Evolutionary conservation across 2,888 invertebrate genomes (phyloP).

Genomic region (Scaptomyza flava): DNA sequence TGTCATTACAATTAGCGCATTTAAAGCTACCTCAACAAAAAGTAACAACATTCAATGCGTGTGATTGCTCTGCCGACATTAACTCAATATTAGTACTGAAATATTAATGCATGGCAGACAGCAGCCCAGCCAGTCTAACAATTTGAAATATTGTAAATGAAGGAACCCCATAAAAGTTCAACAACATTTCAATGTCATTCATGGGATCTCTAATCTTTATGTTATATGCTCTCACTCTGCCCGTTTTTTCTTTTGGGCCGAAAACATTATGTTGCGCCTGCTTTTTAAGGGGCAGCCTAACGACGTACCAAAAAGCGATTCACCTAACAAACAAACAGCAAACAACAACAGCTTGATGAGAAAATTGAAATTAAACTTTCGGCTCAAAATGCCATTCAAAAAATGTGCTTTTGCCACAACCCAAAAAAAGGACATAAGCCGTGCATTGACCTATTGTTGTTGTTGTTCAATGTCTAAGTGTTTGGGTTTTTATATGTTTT

Average conservation of each 20-base stretch:
- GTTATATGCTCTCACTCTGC: conserved; percentile 12
- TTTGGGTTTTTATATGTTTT: conserved; percentile 2
- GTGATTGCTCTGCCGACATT: conserved; percentile 16
- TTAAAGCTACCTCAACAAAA: conserved; percentile 32
- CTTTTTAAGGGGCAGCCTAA: conserved; percentile 36
- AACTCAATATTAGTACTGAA: conserved; percentile 44
- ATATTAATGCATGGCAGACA: conserved; percentile 30
- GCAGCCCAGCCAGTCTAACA: conserved; percentile 18
- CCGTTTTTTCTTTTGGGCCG: conserved; percentile 11
- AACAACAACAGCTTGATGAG: conserved; percentile 46
- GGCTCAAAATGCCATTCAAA: conserved; percentile 57
- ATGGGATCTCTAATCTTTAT: conserved; percentile 43
- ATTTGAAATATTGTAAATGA: conserved; percentile 38
- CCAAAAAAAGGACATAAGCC: conserved; percentile 54
- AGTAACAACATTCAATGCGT: neutral
- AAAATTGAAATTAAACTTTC: conserved; percentile 68
- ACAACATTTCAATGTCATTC: conserved; percentile 74
- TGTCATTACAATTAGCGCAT: conserved; percentile 67
- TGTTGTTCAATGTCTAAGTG: neutral
- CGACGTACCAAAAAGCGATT: conserved; percentile 30
- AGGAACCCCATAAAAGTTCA: conserved; percentile 52
- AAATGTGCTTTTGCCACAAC: conserved; percentile 16
- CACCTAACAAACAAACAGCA: conserved; percentile 20
- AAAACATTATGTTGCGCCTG: conserved; percentile 57
- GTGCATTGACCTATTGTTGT: conserved; percentile 47